Evolutionary conservation across 2,888 invertebrate species (phyloP).

Genomic region (Sinhomidia bicolor): DNA sequence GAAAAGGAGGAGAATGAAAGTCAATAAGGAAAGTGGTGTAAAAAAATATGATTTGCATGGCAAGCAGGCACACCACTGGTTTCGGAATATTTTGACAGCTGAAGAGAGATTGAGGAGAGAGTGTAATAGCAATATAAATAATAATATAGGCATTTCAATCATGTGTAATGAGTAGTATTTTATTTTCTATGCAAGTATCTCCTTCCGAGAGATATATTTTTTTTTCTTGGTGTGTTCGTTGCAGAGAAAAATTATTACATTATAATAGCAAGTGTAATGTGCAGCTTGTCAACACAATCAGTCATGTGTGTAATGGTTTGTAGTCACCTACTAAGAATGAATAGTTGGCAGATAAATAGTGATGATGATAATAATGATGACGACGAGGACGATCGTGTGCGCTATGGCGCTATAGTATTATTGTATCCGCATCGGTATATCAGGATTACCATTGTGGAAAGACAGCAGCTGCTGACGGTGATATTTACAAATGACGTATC

Average conservation of each 20-base stretch:
- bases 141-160: constrained; percentile 7
- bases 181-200: too few relatives aligned
- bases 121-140: background rate
- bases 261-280: background rate
- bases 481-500: background rate
- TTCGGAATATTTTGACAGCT: constrained; percentile 20
- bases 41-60: background rate
- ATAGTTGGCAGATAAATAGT: background rate
- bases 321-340: background rate
- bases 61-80: too few relatives aligned
- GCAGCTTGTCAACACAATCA: background rate
- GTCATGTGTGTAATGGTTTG: background rate
- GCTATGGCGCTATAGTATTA: too few relatives aligned
- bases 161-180: background rate
- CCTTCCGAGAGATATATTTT: background rate
- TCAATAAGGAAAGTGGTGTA: constrained; percentile 13
- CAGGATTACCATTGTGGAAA: background rate
- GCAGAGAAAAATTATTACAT: background rate
- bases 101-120: constrained; percentile 5
- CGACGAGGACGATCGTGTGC: too few relatives aligned
- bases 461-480: background rate
- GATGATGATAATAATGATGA: too few relatives aligned
- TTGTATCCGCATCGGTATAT: too few relatives aligned
- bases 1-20: constrained; percentile 28
- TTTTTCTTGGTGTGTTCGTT: background rate